Conservation (phyloP, 2,113 vertebrate species). For the Anseranas semipalmata region DNA sequence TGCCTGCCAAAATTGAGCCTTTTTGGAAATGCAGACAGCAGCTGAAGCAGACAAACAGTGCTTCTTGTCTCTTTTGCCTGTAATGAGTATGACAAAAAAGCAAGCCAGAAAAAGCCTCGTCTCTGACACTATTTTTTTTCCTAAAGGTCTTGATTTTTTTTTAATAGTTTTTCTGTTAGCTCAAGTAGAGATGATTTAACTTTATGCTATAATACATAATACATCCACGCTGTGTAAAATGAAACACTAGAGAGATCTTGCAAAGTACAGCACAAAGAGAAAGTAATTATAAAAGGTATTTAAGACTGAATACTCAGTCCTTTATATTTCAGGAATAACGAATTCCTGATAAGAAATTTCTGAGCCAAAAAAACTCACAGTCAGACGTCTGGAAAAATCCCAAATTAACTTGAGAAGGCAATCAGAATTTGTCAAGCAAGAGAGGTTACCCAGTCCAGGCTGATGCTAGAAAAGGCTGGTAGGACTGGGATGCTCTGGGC, state of each 20-base stretch:
- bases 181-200: not conserved
- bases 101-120: not conserved
- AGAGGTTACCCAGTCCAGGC: not conserved
- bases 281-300: not conserved
- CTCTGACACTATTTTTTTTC: not conserved
- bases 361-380: not conserved
- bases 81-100: not conserved
- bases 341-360: conserved; percentile 2
- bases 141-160: not conserved
- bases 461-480: not conserved
- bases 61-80: not conserved
- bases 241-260: not conserved
- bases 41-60: not conserved
- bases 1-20: not conserved
- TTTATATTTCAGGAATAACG: not conserved
- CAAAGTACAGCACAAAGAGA: not conserved
- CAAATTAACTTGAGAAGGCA: not conserved
- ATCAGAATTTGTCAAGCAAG: not conserved
- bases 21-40: not conserved
- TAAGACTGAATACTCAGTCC: not conserved
- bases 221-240: not conserved
- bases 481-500: not conserved
- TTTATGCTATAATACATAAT: not conserved
- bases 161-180: not conserved
- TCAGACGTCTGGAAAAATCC: not conserved